Conservation (phyloP, 2,888 invertebrate species). For the Harpalus rufipes region DNA sequence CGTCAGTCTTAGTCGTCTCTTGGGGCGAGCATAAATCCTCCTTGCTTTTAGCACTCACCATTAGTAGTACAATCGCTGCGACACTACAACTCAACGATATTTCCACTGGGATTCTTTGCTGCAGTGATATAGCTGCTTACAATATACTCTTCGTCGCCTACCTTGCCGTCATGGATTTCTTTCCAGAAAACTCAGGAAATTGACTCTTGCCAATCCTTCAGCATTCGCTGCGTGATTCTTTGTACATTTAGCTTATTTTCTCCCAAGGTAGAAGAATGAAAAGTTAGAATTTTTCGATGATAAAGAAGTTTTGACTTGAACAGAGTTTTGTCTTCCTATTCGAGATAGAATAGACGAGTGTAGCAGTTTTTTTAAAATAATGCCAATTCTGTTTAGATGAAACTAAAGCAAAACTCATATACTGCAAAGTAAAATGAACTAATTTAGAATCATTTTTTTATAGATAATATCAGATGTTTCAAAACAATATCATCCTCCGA, state of each 20-base stretch:
- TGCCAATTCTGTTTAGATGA: too few species aligned
- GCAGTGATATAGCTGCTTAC: slow-evolving; percentile 1
- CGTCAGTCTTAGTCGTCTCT: slow-evolving; percentile 3
- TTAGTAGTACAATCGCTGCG: slow-evolving; percentile 29
- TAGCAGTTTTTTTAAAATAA: too few species aligned
- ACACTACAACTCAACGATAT: slow-evolving; percentile 38
- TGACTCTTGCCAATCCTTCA: slow-evolving; percentile 44
- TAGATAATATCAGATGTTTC: too few species aligned
- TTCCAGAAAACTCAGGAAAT: slow-evolving; percentile 5
- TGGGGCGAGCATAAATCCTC: slow-evolving; percentile 28
- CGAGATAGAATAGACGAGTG: too few species aligned
- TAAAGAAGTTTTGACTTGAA: background rate
- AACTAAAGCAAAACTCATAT: too few species aligned
- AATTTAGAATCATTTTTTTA: too few species aligned
- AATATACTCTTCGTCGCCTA: background rate
- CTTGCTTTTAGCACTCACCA: slow-evolving; percentile 30
- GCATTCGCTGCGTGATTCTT: slow-evolving; percentile 49
- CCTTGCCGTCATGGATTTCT: slow-evolving; percentile 6
- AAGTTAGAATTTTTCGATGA: background rate
- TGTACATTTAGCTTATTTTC: slow-evolving; percentile 50
- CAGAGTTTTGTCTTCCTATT: too few species aligned
- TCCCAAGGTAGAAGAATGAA: background rate
- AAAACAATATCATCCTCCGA: too few species aligned
- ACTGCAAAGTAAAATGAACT: too few species aligned
- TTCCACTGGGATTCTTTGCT: slow-evolving; percentile 42